Evolutionary conservation across 2,888 invertebrate species (phyloP), one percentile per base, ranked within the genome.

Genomic region (Pherbina coryleti): DNA sequence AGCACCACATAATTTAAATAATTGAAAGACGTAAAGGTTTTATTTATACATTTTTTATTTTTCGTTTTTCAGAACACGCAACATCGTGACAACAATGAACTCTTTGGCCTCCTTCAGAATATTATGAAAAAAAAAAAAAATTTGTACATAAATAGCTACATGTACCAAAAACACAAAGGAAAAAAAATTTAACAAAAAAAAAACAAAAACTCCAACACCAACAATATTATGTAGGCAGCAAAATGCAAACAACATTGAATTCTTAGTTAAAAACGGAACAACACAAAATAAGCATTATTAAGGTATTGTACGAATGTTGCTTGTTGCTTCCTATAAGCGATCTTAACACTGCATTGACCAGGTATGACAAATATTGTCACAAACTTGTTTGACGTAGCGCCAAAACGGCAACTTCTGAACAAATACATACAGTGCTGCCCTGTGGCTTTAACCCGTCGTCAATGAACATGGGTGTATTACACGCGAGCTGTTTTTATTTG

Each of bases 71-170:
- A 66, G 31, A 9, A 64, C 53, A 31, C 66, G 64, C 64, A 37
- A 78, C 78, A 81, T 79, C 81, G 81, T 81, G 82, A 81, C 82
- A 81, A 82, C 80, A 82, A 82, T 80, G 81, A 82, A 82, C 82
- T 82, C 79, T 81, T 80, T 82, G 82, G 80, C 80, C 80, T 79
- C 79, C 79, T 82, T 82, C 79, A 80, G 79, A 75, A 57, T 31
- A 28, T 4, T 11, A 60, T 22, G 25, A 31, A 28, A 64, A 60
- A 25, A 22, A 7, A 4, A 60, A 60, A 28, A 34, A 64, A 55
- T 55, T 2, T 14, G 14, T 44, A 11, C 44, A 14, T 44, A 44
- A 44, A 44, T 11, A 11, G 14, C 44, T 44, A 3, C 44, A 44
- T 60, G n/a, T n/a, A 60, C 22, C 28, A 60, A 60, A 8, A 25